Conservation (phyloP, 2,888 invertebrate species). For the Leptopilina syphax region DNA sequence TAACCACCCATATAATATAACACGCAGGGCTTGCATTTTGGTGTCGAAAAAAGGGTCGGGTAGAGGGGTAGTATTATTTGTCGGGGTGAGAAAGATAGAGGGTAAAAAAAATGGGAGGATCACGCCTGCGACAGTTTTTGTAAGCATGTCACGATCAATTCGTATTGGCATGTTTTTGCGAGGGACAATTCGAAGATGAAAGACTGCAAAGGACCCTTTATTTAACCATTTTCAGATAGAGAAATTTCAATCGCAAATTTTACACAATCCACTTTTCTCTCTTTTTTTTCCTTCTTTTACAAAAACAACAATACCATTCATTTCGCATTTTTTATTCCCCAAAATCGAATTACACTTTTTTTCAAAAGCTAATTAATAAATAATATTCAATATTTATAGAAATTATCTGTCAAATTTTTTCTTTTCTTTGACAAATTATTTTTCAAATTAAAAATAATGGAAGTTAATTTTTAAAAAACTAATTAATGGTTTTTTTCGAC, state of each 20-base stretch:
- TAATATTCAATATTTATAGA: not conserved
- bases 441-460: too few relatives aligned
- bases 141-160: constrained; percentile 55
- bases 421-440: too few relatives aligned
- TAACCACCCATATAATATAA: constrained; percentile 48
- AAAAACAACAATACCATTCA: not conserved
- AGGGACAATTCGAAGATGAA: constrained; percentile 35
- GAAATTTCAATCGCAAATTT: not conserved
- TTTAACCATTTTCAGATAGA: constrained; percentile 19
- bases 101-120: constrained; percentile 47
- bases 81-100: constrained; percentile 29
- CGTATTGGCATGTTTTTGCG: constrained; percentile 42
- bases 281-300: not conserved
- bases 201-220: constrained; percentile 30
- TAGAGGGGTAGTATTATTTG: constrained; percentile 35
- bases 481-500: too few relatives aligned
- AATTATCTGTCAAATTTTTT: not conserved
- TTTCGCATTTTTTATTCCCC: not conserved
- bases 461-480: too few relatives aligned
- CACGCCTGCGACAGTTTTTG: constrained; percentile 56
- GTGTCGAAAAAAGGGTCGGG: constrained; percentile 36
- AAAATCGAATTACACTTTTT: not conserved
- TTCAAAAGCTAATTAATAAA: not conserved
- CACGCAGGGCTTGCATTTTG: constrained; percentile 35
- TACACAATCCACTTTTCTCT: not conserved